Conservation (phyloP, 2,113 vertebrate genomes). For the Caracal caracal region DNA sequence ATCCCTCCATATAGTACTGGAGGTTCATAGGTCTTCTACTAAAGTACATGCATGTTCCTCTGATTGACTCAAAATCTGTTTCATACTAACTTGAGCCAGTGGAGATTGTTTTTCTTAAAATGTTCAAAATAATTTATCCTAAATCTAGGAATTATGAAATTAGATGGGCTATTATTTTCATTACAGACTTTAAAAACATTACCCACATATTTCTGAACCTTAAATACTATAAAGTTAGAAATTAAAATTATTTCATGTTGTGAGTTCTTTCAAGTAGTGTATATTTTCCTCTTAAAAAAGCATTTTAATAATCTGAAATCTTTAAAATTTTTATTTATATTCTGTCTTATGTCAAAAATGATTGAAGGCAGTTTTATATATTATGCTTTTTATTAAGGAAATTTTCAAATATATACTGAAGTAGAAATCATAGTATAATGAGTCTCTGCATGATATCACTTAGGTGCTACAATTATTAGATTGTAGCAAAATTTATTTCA, state of each 20-base stretch:
- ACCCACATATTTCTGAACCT: neutral
- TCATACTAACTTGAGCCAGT: neutral
- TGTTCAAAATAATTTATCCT: neutral
- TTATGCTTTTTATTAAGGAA: neutral
- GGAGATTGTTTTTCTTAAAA: neutral
- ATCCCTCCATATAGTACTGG: neutral
- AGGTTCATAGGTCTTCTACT: neutral
- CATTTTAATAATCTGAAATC: neutral
- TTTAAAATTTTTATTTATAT: constrained; percentile 1
- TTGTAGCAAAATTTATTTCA: constrained; percentile 36
- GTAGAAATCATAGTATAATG: neutral
- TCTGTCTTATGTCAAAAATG: neutral
- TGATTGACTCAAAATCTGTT: neutral
- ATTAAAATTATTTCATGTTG: neutral
- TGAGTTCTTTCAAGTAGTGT: neutral
- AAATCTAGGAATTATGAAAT: neutral
- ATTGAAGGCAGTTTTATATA: neutral
- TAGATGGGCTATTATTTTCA: neutral
- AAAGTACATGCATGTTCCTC: neutral
- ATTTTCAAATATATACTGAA: neutral
- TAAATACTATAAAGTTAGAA: neutral
- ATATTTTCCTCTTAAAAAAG: neutral
- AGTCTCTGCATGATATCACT: neutral
- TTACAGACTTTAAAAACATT: neutral
- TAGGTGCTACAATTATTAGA: neutral